phyloP scores from a whole-genome alignment of 2,113 vertebrate genomes.

The Microcebus tavaratra region DNA sequence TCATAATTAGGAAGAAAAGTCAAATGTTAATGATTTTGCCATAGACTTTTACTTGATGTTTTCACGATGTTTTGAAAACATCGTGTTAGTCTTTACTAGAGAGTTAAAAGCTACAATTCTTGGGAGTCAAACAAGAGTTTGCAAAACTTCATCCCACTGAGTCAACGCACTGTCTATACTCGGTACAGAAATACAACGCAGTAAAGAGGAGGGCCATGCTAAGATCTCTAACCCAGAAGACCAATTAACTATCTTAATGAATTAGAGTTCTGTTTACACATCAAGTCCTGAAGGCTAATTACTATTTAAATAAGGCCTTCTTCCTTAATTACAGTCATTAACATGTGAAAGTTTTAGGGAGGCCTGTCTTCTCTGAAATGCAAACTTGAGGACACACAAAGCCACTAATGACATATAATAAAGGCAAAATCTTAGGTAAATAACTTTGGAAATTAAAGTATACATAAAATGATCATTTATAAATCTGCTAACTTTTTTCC shows the following conservation, averaged over 20 bases:
- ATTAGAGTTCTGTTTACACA: slow-evolving; percentile 65
- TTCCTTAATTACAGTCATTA: slow-evolving; percentile 69
- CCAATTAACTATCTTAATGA: slow-evolving; percentile 71
- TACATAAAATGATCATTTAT: neutral
- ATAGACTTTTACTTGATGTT: neutral
- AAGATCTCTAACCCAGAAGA: slow-evolving; percentile 18
- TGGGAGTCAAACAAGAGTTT: neutral
- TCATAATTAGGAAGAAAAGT: neutral
- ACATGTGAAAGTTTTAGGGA: slow-evolving; percentile 62
- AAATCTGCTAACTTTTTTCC: neutral
- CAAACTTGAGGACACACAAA: slow-evolving; percentile 29
- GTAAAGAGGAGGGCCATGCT: neutral
- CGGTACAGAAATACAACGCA: neutral
- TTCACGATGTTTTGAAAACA: neutral
- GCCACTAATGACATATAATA: neutral
- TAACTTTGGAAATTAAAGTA: neutral
- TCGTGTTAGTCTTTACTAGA: neutral
- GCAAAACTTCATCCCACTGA: neutral
- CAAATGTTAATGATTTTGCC: neutral
- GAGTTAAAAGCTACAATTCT: neutral
- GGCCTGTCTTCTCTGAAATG: slow-evolving; percentile 13
- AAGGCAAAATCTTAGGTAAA: slow-evolving; percentile 12
- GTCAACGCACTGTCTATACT: neutral
- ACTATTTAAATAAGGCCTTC: slow-evolving; percentile 71
- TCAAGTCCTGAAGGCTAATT: slow-evolving; percentile 66